These are phyloP conservation scores for Scaptomyza pallida DNA, from an alignment of 1,140 invertebrate species.

Conservation along the genomic window DNA sequence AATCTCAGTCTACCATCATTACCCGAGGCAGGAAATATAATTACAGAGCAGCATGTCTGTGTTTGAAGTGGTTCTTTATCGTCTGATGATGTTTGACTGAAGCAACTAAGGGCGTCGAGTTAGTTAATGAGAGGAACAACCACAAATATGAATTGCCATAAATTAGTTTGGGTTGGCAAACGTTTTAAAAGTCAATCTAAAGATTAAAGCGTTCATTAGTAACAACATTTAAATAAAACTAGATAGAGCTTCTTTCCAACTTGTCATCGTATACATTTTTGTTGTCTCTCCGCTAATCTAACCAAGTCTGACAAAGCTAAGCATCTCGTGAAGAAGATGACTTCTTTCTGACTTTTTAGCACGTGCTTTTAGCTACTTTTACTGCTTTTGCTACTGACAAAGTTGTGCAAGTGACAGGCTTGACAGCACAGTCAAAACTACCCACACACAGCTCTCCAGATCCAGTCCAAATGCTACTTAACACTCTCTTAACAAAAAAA, in stretches of 20 bases:
- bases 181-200: too few species aligned
- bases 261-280: slow-evolving; percentile 9
- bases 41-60: not conserved
- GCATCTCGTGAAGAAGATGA: not conserved
- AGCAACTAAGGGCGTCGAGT: too few species aligned
- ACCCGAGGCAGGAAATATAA: not conserved
- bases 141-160: too few species aligned
- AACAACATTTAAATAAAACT: slow-evolving; percentile 6
- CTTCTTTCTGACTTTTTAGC: slow-evolving; percentile 7
- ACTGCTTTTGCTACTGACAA: slow-evolving; percentile 50
- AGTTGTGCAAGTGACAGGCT: slow-evolving; percentile 71
- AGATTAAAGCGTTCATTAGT: too few species aligned
- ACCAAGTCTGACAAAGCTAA: slow-evolving; percentile 20
- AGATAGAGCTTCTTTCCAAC: not conserved
- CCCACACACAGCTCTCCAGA: slow-evolving; percentile 32
- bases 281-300: not conserved
- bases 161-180: too few species aligned
- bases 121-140: too few species aligned
- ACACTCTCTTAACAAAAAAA: slow-evolving; percentile 52
- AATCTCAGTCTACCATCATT: not conserved
- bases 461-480: slow-evolving; percentile 60
- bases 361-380: slow-evolving; percentile 24
- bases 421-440: slow-evolving; percentile 74
- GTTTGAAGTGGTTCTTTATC: too few species aligned
- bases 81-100: too few species aligned